These are phyloP conservation scores for Drosophila insularis DNA, from an alignment of 1,140 invertebrate genomes.

Conservation along the genomic window DNA sequence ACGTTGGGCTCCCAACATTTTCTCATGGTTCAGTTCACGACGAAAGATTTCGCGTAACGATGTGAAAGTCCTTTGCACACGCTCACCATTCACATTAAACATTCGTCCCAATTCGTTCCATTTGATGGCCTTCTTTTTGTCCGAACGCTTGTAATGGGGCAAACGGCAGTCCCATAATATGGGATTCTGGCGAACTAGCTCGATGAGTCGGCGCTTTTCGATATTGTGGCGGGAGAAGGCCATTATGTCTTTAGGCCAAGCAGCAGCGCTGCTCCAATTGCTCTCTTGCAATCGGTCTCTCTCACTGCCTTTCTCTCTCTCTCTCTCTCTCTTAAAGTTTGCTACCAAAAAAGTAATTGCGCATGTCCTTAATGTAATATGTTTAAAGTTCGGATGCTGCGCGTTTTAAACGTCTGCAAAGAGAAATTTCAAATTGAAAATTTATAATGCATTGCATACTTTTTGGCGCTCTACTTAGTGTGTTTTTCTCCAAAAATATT, in stretches of 20 bases:
- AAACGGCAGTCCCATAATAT: slow-evolving; percentile 79
- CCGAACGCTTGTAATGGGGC: slow-evolving; percentile 78
- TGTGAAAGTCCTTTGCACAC: slow-evolving; percentile 78
- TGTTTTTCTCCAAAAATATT: not conserved
- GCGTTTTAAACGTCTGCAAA: slow-evolving; percentile 35
- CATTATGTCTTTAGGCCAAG: slow-evolving; percentile 33
- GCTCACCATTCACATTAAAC: slow-evolving; percentile 75
- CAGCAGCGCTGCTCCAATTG: not conserved
- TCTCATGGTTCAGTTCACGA: slow-evolving; percentile 78
- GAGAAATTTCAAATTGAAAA: slow-evolving; percentile 73
- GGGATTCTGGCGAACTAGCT: slow-evolving; percentile 74
- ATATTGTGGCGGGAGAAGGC: slow-evolving; percentile 80
- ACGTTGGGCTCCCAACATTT: slow-evolving; percentile 65
- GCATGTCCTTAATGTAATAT: slow-evolving; percentile 46
- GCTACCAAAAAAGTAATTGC: slow-evolving; percentile 68
- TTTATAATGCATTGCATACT: slow-evolving; percentile 48
- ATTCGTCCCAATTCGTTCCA: slow-evolving; percentile 78
- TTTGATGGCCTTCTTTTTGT: slow-evolving; percentile 78
- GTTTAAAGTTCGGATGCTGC: slow-evolving; percentile 50
- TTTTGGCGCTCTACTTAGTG: slow-evolving; percentile 28
- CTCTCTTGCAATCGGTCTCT: not conserved
- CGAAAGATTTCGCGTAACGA: slow-evolving; percentile 77
- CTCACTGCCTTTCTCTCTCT: not conserved
- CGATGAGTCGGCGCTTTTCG: slow-evolving; percentile 79
- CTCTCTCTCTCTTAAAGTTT: slow-evolving; percentile 33